Conservation (phyloP, 2,113 vertebrate genomes). For the Leucopsar rothschildi region DNA sequence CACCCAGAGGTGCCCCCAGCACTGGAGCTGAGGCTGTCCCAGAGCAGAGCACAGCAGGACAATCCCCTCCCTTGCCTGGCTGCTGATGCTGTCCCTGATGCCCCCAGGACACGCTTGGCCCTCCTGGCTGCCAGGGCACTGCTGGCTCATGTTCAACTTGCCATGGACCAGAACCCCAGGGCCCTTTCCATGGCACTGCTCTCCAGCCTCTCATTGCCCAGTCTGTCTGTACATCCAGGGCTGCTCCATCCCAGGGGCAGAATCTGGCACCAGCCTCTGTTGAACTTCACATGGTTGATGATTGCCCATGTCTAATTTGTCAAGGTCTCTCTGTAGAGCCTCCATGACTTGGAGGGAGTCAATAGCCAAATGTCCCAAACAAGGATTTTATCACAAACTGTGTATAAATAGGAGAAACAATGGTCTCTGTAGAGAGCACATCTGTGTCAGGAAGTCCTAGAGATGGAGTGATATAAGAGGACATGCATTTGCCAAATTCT, state of each 20-base stretch:
- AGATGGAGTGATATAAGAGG: background rate
- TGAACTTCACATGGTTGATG: rapidly evolving
- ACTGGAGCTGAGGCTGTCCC: background rate
- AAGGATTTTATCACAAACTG: background rate
- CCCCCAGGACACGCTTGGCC: background rate
- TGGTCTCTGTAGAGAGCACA: background rate
- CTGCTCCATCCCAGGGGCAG: background rate
- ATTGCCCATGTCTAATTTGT: background rate
- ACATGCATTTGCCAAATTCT: background rate
- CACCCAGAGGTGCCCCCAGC: background rate
- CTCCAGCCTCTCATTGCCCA: background rate
- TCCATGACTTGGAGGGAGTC: background rate
- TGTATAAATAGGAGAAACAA: background rate
- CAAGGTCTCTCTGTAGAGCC: background rate
- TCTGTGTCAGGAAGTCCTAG: background rate
- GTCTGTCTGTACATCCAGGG: background rate
- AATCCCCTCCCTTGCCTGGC: background rate
- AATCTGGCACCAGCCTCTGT: rapidly evolving
- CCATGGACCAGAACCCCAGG: background rate
- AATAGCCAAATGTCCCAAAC: background rate
- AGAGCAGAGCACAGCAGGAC: background rate
- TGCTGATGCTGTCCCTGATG: background rate
- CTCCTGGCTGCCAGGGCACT: background rate
- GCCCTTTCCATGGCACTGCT: background rate
- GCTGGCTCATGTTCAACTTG: background rate